Evolutionary conservation across 2,797 vertebrate genomes (phyloP).

Genomic region (Eospalax fontanierii): DNA sequence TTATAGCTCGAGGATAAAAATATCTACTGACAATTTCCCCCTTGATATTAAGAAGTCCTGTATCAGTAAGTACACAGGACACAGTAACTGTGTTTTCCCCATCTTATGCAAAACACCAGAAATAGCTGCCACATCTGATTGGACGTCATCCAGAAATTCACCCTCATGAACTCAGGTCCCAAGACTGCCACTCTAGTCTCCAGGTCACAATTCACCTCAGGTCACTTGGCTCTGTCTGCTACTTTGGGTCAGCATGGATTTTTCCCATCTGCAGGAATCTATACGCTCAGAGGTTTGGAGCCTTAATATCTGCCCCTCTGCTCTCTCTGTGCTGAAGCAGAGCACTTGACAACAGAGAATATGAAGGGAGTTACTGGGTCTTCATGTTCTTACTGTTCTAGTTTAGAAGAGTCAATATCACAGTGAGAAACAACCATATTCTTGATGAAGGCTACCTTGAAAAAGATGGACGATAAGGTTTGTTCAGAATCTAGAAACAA

Average conservation of each 20-base stretch:
- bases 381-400: slow-evolving; percentile 26
- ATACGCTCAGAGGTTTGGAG: too few relatives aligned
- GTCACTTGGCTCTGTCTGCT: background rate
- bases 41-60: slow-evolving; percentile 19
- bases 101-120: background rate
- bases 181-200: background rate
- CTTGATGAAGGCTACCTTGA: background rate
- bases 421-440: background rate
- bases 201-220: background rate
- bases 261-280: background rate
- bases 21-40: slow-evolving; percentile 50
- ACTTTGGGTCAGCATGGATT: background rate
- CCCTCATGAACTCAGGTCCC: too few relatives aligned
- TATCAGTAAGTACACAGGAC: background rate
- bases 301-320: background rate
- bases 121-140: background rate
- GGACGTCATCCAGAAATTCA: background rate
- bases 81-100: background rate
- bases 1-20: slow-evolving; percentile 52
- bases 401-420: background rate
- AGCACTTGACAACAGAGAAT: background rate
- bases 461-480: background rate
- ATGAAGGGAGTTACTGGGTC: background rate
- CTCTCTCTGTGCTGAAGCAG: background rate
- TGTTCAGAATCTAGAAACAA: background rate